These are phyloP conservation scores for Drosophila bocki DNA, from an alignment of 1,140 invertebrate genomes.

Conservation along the genomic window DNA sequence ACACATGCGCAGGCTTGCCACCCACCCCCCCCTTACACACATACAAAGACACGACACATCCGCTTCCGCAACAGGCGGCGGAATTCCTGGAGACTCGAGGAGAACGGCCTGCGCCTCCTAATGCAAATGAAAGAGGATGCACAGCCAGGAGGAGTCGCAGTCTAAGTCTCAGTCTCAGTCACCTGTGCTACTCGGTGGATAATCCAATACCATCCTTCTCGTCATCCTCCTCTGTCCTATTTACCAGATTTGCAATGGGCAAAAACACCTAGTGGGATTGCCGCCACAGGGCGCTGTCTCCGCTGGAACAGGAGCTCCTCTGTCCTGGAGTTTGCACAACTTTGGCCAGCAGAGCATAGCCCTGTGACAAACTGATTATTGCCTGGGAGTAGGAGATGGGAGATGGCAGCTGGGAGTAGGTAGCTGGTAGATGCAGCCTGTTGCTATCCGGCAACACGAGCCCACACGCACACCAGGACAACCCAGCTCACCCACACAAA, in stretches of 20 bases:
- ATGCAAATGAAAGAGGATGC: slow-evolving; percentile 30
- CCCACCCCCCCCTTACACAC: neutral
- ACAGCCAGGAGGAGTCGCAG: neutral
- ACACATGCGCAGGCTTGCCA: slow-evolving; percentile 17
- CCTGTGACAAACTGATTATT: slow-evolving; percentile 56
- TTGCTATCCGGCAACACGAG: slow-evolving; percentile 10
- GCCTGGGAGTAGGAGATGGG: slow-evolving; percentile 9
- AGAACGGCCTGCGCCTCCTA: slow-evolving; percentile 9
- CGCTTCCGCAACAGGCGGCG: slow-evolving; percentile 69
- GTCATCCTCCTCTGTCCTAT: neutral
- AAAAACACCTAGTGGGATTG: slow-evolving; percentile 15
- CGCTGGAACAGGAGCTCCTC: neutral
- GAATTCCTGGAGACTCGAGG: slow-evolving; percentile 11
- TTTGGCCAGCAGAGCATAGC: slow-evolving; percentile 39
- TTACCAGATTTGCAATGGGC: slow-evolving; percentile 14
- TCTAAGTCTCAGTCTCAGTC: neutral
- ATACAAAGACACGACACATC: slow-evolving; percentile 49
- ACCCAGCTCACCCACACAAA: slow-evolving; percentile 8
- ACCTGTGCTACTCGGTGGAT: slow-evolving; percentile 1
- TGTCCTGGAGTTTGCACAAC: slow-evolving; percentile 29
- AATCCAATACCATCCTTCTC: slow-evolving; percentile 7
- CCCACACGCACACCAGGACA: slow-evolving; percentile 13
- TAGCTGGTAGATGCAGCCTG: slow-evolving; percentile 8
- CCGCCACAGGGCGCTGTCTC: slow-evolving; percentile 18
- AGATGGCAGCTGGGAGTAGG: neutral